phyloP scores from a whole-genome alignment of 2,888 invertebrate species.

The Pollenia labialis region DNA sequence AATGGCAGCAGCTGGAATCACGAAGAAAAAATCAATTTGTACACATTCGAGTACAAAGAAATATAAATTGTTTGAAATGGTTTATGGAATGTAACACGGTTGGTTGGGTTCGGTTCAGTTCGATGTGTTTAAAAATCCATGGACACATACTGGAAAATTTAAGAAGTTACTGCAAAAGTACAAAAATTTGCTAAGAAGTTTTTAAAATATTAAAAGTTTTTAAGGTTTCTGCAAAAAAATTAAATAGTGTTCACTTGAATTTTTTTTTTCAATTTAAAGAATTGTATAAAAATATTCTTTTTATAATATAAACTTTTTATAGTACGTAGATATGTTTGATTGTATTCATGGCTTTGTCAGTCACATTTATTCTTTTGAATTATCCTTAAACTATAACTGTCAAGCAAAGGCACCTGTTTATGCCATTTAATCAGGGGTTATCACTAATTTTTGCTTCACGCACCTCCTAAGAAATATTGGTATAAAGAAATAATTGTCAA shows the following conservation, averaged over 20 bases:
- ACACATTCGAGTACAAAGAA: conserved; percentile 8
- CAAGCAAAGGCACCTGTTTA: conserved; percentile 48
- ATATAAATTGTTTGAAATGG: conserved; percentile 38
- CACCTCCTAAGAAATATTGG: too few species aligned
- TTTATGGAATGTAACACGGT: conserved; percentile 46
- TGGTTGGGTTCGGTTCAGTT: conserved; percentile 23
- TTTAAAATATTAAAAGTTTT: too few species aligned
- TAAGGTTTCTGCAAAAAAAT: too few species aligned
- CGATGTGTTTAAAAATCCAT: neutral
- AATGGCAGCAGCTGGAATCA: conserved; percentile 69
- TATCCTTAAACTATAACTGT: conserved; percentile 35
- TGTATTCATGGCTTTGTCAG: conserved; percentile 33
- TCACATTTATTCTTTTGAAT: conserved; percentile 7
- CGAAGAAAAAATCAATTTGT: conserved; percentile 12
- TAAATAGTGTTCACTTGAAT: too few species aligned
- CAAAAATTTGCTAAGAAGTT: too few species aligned
- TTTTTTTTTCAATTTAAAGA: too few species aligned
- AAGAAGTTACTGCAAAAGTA: neutral
- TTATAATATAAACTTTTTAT: too few species aligned
- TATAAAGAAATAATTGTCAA: too few species aligned
- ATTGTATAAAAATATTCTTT: too few species aligned
- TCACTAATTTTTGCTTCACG: too few species aligned
- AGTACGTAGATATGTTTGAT: neutral
- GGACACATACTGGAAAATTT: conserved; percentile 1
- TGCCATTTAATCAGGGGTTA: neutral